Conservation (phyloP, 1,140 invertebrate species). For the Maconellicoccus hirsutus region DNA sequence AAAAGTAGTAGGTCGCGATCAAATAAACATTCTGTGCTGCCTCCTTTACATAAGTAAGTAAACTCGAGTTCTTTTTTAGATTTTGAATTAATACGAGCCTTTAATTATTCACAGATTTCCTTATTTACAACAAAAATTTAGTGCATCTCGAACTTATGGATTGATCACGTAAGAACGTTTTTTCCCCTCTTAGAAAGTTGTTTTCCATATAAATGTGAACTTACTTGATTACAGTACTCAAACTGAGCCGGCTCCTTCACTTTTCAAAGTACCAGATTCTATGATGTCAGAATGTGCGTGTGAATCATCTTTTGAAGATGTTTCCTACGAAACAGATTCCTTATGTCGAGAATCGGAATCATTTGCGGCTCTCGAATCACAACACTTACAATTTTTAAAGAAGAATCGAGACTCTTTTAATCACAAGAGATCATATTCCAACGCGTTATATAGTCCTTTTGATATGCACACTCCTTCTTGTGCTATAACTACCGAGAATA, state of each 20-base stretch:
- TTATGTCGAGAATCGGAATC: not conserved
- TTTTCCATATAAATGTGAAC: no score
- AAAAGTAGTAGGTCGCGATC: not conserved
- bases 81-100: not conserved
- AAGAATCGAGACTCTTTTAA: not conserved
- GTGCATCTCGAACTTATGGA: not conserved
- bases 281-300: not conserved
- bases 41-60: conserved; percentile 7
- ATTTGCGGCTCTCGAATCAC: not conserved
- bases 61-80: not conserved
- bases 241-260: not conserved
- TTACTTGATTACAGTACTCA: not conserved
- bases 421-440: not conserved
- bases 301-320: not conserved
- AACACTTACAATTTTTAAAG: not conserved
- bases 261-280: not conserved
- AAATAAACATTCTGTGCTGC: not conserved
- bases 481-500: not conserved
- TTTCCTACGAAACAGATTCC: not conserved
- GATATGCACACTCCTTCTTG: conserved; percentile 1
- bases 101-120: not conserved
- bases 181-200: no score
- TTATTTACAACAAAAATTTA: conserved; percentile 12
- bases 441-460: conserved; percentile 6
- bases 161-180: conserved; percentile 12